phyloP scores from a whole-genome alignment of 2,797 vertebrate genomes.

The Lepidocolaptes lacrymiger region DNA sequence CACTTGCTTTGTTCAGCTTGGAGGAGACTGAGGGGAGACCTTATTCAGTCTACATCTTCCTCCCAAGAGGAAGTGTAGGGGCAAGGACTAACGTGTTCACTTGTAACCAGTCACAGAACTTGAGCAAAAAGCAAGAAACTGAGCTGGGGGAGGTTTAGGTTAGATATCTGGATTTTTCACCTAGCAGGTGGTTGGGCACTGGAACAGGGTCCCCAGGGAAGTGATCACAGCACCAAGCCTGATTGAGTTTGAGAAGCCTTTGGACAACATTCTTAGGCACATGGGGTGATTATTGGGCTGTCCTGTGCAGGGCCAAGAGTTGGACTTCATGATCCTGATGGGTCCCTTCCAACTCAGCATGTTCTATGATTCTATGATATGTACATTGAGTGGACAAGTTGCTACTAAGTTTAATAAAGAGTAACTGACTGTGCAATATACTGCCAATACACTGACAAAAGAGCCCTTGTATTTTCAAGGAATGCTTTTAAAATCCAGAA shows the following conservation, averaged over 20 bases:
- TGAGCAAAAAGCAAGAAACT: not conserved
- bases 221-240: not conserved
- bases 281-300: not conserved
- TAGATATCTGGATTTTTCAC: not conserved
- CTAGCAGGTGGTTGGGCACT: fast-evolving
- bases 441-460: not conserved
- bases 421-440: not conserved
- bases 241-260: not conserved
- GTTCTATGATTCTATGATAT: not conserved
- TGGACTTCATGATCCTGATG: not conserved
- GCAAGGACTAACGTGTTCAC: not conserved
- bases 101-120: not conserved
- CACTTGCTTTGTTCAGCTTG: not conserved
- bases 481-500: not conserved
- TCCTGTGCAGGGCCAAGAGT: not conserved
- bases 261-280: not conserved
- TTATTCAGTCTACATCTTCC: not conserved
- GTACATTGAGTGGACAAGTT: not conserved
- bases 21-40: not conserved
- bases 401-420: not conserved
- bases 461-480: not conserved
- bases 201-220: not conserved
- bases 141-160: not conserved
- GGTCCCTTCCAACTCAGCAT: not conserved
- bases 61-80: not conserved